Evolutionary conservation across 1,140 invertebrate genomes (phyloP), one percentile per base, ranked within the genome.

Genomic region (Cotesia typhae): DNA sequence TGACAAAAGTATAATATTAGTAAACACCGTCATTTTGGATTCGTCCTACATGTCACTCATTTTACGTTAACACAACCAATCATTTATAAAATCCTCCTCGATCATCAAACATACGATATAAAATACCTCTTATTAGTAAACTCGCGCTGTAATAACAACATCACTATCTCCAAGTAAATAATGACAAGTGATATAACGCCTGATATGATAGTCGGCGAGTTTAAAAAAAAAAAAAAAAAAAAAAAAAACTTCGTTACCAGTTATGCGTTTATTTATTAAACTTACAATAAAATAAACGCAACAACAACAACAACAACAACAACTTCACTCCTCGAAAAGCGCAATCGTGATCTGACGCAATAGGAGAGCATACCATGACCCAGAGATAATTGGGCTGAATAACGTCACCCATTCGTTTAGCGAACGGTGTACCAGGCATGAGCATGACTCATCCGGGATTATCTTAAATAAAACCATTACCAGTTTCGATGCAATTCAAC

Each of bases 311-410:
- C 14, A 14, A 14, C 28, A 28, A 28, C 28, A 28, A 28, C 28
- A 28, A 28, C 28, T 1, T 28, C 35, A 28, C 5, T 35, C 17
- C 17, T 12, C 60, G 6, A 12, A 37, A 28, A 37, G 35, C 12
- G 35, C 12, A 35, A 61, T 37, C 41, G 36, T 64, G 28, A 28
- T 28, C 28, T 28, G 69, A 70, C 47, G 69, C 47, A 70, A 71
- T 57, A 61, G 9, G 6, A 61, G 7, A n/a, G 52, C 52, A 28
- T 28, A 37, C 70, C 70, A 71, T 71, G 70, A 71, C 70, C 70
- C 70, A 66, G 28, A 71, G 70, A 53, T 71, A 71, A 71, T 71
- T 71, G 70, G 70, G 70, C 70, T 71, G 52, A 71, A 71, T 71
- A 65, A 71, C 70, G 70, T 71, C 70, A 71, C 36, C 51, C 20